Evolutionary conservation across 2,113 vertebrate species (phyloP).

Genomic region (Elachura formosa): DNA sequence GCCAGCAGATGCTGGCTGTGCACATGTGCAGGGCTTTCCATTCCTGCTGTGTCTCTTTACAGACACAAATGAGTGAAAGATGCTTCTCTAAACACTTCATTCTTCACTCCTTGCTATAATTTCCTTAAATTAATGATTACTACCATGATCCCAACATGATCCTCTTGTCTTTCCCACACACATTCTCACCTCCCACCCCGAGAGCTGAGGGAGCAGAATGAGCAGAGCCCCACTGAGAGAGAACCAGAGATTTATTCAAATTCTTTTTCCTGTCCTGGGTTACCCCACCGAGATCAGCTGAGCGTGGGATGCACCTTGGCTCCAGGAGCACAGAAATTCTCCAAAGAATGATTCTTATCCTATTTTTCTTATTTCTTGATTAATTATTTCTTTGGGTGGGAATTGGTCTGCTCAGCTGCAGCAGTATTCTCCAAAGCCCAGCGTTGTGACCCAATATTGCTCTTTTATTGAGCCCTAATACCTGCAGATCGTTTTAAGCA

Average conservation of each 20-base stretch:
- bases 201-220: background rate
- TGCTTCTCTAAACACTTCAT: background rate
- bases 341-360: background rate
- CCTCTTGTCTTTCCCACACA: background rate
- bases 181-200: background rate
- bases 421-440: background rate
- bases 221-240: background rate
- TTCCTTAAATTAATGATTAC: background rate
- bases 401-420: background rate
- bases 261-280: background rate
- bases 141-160: background rate
- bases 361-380: no score
- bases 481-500: background rate
- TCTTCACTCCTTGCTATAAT: background rate
- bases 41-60: background rate
- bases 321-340: background rate
- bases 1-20: background rate
- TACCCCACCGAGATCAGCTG: background rate
- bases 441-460: background rate
- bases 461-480: background rate
- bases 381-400: background rate
- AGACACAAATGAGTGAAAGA: background rate
- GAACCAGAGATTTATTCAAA: constrained; percentile 13
- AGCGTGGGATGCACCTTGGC: background rate
- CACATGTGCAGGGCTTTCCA: background rate